phyloP scores from a whole-genome alignment of 2,797 vertebrate genomes.

The Pantherophis vulpinus region DNA sequence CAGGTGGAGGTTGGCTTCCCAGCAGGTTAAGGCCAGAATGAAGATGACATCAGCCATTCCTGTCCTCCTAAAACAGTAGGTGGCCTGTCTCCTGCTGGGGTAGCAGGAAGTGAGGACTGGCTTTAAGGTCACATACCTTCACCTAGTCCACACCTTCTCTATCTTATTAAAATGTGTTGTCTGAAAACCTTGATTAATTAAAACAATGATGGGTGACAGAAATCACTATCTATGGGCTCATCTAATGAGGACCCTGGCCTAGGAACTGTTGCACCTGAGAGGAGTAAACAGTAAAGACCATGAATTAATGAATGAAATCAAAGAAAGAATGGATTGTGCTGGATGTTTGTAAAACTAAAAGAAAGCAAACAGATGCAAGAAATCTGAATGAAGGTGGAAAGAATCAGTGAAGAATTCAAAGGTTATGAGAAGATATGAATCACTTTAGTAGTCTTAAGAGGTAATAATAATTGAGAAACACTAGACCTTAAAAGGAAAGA shows the following conservation, averaged over 20 bases:
- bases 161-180: not conserved
- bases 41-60: not conserved
- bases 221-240: not conserved
- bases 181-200: not conserved
- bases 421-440: not conserved
- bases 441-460: not conserved
- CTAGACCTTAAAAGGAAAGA: not conserved
- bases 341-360: not conserved
- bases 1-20: not conserved
- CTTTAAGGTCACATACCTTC: not conserved
- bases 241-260: not conserved
- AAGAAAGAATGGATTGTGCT: not conserved
- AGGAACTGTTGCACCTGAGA: not conserved
- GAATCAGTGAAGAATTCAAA: not conserved
- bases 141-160: not conserved
- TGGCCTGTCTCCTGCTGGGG: not conserved
- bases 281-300: not conserved
- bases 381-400: not conserved
- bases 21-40: not conserved
- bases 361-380: not conserved
- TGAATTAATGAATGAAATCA: not conserved
- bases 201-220: not conserved
- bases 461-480: not conserved
- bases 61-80: not conserved
- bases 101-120: not conserved